Evolutionary conservation across 2,113 vertebrate species (phyloP).

Genomic region (Columba janthina): DNA sequence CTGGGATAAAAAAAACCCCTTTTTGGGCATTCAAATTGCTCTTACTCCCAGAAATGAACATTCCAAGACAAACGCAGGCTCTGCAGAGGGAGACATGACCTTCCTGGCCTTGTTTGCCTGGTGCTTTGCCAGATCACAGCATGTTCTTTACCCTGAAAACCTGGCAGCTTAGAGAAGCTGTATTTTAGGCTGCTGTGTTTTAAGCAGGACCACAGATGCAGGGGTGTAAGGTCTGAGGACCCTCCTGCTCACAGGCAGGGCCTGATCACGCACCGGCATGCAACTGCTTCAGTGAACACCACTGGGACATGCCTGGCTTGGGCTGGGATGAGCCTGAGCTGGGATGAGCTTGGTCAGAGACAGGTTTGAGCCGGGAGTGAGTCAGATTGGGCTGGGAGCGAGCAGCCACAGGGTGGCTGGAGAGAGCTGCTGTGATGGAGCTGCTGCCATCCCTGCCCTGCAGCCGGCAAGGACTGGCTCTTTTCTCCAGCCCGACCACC

Average conservation of each 20-base stretch:
- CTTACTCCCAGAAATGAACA: neutral
- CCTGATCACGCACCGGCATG: accelerated
- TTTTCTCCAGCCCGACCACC: neutral
- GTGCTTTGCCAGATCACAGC: neutral
- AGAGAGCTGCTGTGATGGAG: constrained; percentile 10
- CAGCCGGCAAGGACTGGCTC: neutral
- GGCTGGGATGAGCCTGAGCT: neutral
- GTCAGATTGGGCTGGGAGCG: neutral
- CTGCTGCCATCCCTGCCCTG: neutral
- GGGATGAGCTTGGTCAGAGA: neutral
- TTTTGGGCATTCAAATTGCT: neutral
- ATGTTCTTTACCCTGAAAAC: neutral
- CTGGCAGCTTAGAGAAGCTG: neutral
- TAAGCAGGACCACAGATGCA: neutral
- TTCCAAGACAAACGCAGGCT: neutral
- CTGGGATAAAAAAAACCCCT: neutral
- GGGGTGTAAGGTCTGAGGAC: neutral
- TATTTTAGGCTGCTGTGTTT: neutral
- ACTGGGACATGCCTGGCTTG: neutral
- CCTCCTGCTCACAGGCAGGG: neutral
- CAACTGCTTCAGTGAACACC: neutral
- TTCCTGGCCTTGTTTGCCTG: neutral
- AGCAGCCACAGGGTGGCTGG: constrained; percentile 65
- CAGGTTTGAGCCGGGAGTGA: neutral
- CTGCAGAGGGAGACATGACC: accelerated